A percentile compares a stretch with the other conserved stretches of the same genome.
phyloP scores from a whole-genome alignment of 2,797 vertebrate genomes.

The Cyprinella venusta region DNA sequence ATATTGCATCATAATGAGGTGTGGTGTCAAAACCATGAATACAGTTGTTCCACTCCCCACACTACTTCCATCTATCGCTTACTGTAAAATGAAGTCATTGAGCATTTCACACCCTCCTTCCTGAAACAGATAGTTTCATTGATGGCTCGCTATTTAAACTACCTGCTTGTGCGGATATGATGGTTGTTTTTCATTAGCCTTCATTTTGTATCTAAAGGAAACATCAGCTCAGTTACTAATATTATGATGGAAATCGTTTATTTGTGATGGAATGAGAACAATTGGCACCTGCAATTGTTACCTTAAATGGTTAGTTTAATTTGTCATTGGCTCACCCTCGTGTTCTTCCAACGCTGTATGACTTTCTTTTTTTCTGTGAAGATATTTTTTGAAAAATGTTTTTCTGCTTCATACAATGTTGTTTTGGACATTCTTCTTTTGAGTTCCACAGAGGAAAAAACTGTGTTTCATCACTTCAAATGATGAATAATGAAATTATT shows the following conservation, averaged over 20 bases:
- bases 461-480: neutral
- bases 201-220: constrained; percentile 47
- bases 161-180: constrained; percentile 19
- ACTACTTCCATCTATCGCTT: constrained; percentile 59
- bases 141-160: constrained; percentile 12
- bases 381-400: too few species aligned
- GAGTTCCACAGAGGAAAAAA: neutral
- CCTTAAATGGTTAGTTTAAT: neutral
- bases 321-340: neutral
- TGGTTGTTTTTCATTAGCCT: constrained; percentile 4
- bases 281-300: neutral
- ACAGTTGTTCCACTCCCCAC: constrained; percentile 63
- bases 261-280: neutral
- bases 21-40: constrained; percentile 58
- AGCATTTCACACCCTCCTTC: constrained; percentile 41
- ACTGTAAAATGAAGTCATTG: constrained; percentile 63
- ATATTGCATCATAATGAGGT: constrained; percentile 62
- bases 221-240: constrained; percentile 1
- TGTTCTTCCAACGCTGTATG: neutral
- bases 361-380: neutral
- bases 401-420: neutral
- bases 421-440: neutral
- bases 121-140: constrained; percentile 38
- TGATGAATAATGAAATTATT: neutral
- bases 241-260: constrained; percentile 22